Base-by-base conservation (phyloP, 2,797 vertebrate species). In the Acestrorhynchus altus region DNA sequence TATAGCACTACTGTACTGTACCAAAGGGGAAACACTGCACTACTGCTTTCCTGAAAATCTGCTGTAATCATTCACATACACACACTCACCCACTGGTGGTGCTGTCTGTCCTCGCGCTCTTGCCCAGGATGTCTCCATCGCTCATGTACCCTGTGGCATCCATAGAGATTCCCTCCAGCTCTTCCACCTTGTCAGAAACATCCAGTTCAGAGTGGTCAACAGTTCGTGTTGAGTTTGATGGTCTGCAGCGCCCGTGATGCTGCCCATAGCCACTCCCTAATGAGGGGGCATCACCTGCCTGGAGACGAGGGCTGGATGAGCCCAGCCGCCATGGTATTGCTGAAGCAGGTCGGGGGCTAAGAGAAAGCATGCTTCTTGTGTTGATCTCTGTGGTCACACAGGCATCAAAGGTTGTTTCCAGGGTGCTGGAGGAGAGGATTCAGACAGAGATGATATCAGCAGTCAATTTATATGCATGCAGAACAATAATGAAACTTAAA, bases 361-460 rank as follows among this genome's bases (percentile, higher is more conserved):
- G 73, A 80, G 92, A 90, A 52, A 95, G 94, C 64, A 94, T 89
- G 56, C 92, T 90, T 70, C 93, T 93, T 9, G 94, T 93, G 0
- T 92, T 87, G 68, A 96, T 92, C 88, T 96, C 95, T 0, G 94
- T 96, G 47, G 95, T 96, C 76, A 96, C 90, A 0, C 86, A 94
- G 86, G 90, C 92, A 85, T 96, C 95, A 11, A 96, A 96, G 0
- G 95, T 96, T 0, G 95, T 96, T 88, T 96, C 95, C 89, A 96
- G 56, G 0, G 95, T 94, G 93, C 95, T 96, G 31, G 52, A 24
- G 75, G 63, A 64, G 31, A 73, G 3, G 24, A 42, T 35, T 67
- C 12, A 67, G 60, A 12, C 6, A 59, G 22, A 60, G 57, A 69
- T 20, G 57, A 69, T 20, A 12, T 39, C 11, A 57, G 9, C n/a